Percentiles rank a stretch among this genome's conserved stretches.
Conservation (phyloP, 2,888 invertebrate genomes). For the Orgyia antiqua region DNA sequence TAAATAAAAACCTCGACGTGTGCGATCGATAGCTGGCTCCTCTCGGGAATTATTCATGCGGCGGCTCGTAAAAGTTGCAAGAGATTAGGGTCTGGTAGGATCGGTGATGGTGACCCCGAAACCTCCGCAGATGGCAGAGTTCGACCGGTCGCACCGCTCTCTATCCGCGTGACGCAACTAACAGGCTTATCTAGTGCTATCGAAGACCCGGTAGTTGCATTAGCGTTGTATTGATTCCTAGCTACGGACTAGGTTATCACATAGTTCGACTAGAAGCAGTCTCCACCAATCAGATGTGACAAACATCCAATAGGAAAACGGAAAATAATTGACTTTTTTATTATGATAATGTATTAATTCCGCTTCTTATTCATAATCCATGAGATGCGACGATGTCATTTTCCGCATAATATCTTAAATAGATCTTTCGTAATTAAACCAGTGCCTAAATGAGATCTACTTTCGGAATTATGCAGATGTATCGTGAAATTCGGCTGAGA, state of each 20-base stretch:
- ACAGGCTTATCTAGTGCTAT: constrained; percentile 41
- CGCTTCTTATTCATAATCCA: constrained; percentile 38
- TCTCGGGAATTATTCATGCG: constrained; percentile 78
- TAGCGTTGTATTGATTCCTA: constrained; percentile 45
- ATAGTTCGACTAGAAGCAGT: constrained; percentile 19
- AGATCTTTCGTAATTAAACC: constrained; percentile 36
- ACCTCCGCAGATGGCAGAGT: constrained; percentile 21
- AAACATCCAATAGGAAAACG: constrained; percentile 35
- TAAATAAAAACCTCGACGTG: constrained; percentile 77
- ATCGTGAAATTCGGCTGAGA: constrained; percentile 70
- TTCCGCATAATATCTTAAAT: constrained; percentile 27
- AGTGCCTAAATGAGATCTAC: constrained; percentile 55
- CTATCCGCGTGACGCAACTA: constrained; percentile 33
- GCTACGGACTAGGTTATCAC: constrained; percentile 32
- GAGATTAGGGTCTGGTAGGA: constrained; percentile 59
- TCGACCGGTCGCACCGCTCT: constrained; percentile 18
- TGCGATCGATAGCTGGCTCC: constrained; percentile 77
- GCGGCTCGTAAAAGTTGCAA: constrained; percentile 65
- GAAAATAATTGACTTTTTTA: constrained; percentile 40
- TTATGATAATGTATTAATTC: constrained; percentile 39
- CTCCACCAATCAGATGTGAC: constrained; percentile 37
- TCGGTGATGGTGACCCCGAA: constrained; percentile 33
- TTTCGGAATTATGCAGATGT: constrained; percentile 59
- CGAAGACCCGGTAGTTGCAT: constrained; percentile 44
- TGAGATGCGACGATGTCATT: constrained; percentile 29